Evolutionary conservation across 1,140 invertebrate species (phyloP).

Genomic region (Dufourea novaeangliae): DNA sequence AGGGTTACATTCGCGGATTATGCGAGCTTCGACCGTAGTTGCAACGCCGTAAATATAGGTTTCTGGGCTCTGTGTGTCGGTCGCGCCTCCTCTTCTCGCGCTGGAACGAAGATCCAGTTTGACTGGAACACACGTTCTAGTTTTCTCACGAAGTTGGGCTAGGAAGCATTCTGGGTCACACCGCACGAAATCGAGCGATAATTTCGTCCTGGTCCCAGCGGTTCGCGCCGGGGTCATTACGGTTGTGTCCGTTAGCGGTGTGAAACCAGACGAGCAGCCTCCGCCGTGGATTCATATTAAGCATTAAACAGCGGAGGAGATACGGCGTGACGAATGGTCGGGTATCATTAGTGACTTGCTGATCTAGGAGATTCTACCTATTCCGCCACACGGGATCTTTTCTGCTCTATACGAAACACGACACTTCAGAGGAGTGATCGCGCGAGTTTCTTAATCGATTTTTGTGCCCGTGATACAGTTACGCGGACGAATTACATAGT

Average conservation of each 20-base stretch:
- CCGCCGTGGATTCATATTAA: slow-evolving; percentile 4
- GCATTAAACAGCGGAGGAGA: slow-evolving; percentile 25
- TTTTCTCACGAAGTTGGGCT: slow-evolving; percentile 42
- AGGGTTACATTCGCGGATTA: slow-evolving; percentile 34
- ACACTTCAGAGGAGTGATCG: slow-evolving; percentile 17
- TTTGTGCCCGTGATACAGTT: slow-evolving; percentile 3
- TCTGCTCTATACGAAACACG: background rate
- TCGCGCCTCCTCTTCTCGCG: slow-evolving; percentile 43
- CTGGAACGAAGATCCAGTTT: slow-evolving; percentile 45
- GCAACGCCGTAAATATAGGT: slow-evolving; percentile 53
- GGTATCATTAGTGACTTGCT: slow-evolving; percentile 46
- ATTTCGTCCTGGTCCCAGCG: background rate
- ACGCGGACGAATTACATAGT: background rate
- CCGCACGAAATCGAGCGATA: slow-evolving; percentile 38
- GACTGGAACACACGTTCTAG: slow-evolving; percentile 48
- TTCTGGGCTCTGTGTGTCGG: slow-evolving; percentile 44
- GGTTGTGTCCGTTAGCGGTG: background rate
- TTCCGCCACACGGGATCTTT: background rate
- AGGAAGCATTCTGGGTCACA: slow-evolving; percentile 49
- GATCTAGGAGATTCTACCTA: slow-evolving; percentile 30
- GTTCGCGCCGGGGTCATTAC: slow-evolving; percentile 5
- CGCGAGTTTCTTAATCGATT: background rate
- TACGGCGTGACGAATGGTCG: slow-evolving; percentile 33
- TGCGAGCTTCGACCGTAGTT: slow-evolving; percentile 26
- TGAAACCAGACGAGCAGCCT: background rate